phyloP scores from a whole-genome alignment of 1,140 invertebrate genomes.

The Drosophila navojoa region DNA sequence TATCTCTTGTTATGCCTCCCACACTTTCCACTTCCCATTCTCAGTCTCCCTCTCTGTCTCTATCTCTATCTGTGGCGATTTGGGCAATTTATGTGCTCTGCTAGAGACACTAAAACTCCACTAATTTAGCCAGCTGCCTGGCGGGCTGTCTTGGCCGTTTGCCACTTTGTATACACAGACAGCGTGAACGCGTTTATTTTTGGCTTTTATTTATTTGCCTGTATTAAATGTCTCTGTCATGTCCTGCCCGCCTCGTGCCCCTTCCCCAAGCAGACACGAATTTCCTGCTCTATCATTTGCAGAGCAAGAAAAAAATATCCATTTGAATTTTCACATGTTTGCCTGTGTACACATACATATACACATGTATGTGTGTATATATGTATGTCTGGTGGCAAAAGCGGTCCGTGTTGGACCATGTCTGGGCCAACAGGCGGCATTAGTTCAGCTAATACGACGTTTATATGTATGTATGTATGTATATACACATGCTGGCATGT shows the following conservation, averaged over 20 bases:
- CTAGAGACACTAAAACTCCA: constrained; percentile 68
- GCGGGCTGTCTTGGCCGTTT: constrained; percentile 29
- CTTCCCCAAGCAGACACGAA: not conserved
- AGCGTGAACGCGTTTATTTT: constrained; percentile 52
- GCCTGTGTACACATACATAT: constrained; percentile 2
- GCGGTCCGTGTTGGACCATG: constrained; percentile 28
- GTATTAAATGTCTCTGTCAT: constrained; percentile 67
- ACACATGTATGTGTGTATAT: too few species aligned
- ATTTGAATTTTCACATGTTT: constrained; percentile 42
- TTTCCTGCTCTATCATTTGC: constrained; percentile 39
- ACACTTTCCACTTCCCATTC: too few species aligned
- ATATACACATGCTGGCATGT: not conserved
- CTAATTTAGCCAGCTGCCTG: constrained; percentile 63
- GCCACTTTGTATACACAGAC: constrained; percentile 48
- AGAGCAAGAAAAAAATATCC: constrained; percentile 27
- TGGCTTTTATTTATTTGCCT: constrained; percentile 69
- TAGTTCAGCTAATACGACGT: constrained; percentile 16
- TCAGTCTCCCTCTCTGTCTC: too few species aligned
- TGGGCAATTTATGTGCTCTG: constrained; percentile 60
- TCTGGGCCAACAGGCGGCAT: constrained; percentile 32
- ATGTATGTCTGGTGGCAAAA: constrained; percentile 12
- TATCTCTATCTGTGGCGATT: constrained; percentile 14
- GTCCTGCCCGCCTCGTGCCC: not conserved
- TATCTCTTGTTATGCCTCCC: constrained; percentile 1
- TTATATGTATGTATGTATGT: not conserved